phyloP scores from a whole-genome alignment of 2,113 vertebrate genomes.

The Burhinus oedicnemus region DNA sequence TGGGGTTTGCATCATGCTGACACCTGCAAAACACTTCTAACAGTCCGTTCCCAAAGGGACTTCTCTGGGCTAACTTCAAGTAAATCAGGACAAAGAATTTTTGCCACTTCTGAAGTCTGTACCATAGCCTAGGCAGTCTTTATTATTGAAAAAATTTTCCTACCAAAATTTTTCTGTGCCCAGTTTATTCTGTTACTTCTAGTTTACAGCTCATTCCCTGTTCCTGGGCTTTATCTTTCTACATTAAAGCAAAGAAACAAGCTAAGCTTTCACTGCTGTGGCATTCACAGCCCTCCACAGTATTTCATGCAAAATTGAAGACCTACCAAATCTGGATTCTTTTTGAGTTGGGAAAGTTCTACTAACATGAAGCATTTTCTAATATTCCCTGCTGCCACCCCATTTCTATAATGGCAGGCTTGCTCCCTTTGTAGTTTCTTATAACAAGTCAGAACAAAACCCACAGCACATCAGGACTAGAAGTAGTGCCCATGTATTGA shows the following conservation, averaged over 20 bases:
- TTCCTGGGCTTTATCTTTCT: background rate
- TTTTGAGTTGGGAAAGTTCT: background rate
- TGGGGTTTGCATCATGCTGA: background rate
- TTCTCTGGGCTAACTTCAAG: background rate
- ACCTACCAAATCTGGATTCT: background rate
- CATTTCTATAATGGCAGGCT: background rate
- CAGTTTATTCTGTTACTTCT: background rate
- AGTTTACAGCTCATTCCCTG: background rate
- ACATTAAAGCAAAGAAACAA: background rate
- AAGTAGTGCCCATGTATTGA: background rate
- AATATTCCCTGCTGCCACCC: background rate
- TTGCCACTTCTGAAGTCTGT: background rate
- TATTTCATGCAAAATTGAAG: conserved; percentile 32
- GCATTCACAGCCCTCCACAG: background rate
- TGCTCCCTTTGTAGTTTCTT: background rate
- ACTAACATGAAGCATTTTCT: background rate
- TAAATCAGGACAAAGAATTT: background rate
- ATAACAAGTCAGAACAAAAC: background rate
- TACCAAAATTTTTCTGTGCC: background rate
- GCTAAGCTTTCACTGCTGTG: background rate
- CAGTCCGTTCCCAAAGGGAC: background rate
- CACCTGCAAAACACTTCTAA: background rate
- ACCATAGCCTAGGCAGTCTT: background rate
- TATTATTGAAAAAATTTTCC: background rate
- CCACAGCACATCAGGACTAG: background rate